These are phyloP conservation scores for Carassius gibelio DNA, from an alignment of 2,113 vertebrate species.

Conservation along the genomic window DNA sequence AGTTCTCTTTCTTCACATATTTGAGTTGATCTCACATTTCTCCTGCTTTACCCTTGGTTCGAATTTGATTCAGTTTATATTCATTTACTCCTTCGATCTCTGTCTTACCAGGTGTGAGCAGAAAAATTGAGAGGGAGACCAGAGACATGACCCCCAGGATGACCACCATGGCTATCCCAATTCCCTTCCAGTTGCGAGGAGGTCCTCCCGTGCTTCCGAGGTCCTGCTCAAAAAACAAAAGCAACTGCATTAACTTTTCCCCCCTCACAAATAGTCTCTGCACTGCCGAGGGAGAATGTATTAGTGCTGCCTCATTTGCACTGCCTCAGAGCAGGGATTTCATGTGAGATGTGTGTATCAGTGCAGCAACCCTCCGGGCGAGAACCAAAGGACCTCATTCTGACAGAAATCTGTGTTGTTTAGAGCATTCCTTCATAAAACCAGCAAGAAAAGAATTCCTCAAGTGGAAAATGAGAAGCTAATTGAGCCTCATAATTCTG, in stretches of 20 bases:
- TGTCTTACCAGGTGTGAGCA: constrained; percentile 78
- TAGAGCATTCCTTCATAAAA: constrained; percentile 53
- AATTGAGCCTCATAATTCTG: constrained; percentile 58
- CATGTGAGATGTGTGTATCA: constrained; percentile 54
- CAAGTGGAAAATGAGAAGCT: constrained; percentile 49
- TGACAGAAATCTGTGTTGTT: constrained; percentile 55
- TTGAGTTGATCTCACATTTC: neutral
- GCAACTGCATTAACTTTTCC: neutral
- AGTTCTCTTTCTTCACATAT: neutral
- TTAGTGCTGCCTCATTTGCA: constrained; percentile 73
- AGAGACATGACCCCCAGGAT: constrained; percentile 79
- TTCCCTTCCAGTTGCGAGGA: constrained; percentile 82
- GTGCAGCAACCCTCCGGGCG: constrained; percentile 49
- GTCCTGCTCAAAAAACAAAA: constrained; percentile 67
- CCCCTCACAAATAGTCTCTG: constrained; percentile 41
- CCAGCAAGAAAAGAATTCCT: constrained; percentile 42
- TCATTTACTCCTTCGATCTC: neutral
- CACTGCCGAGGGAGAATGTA: constrained; percentile 59
- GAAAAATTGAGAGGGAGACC: constrained; percentile 77
- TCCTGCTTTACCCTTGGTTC: neutral
- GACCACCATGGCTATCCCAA: constrained; percentile 80
- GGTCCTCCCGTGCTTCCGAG: constrained; percentile 72
- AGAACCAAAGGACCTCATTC: constrained; percentile 47
- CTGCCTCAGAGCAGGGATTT: constrained; percentile 55
- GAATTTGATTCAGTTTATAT: neutral